Percentiles rank a stretch among this genome's conserved stretches.
Evolutionary conservation across 2,797 vertebrate species (phyloP).

Genomic region (Coranthus polyacanthus): DNA sequence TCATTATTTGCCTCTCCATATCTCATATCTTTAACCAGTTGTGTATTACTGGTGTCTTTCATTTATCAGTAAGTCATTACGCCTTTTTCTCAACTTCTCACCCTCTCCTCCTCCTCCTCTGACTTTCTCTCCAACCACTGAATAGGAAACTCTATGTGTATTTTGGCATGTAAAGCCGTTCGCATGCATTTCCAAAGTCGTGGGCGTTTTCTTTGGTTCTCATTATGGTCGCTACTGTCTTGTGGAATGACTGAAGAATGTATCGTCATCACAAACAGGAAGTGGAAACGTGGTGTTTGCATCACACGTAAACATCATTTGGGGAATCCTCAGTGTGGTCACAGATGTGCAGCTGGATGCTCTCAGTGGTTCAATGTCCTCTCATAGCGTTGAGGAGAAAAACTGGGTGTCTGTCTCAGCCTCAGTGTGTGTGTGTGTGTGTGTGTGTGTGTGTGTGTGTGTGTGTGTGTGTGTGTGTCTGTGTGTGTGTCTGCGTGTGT

Average conservation of each 20-base stretch:
- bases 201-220: conserved; percentile 1
- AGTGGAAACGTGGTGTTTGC: conserved; percentile 43
- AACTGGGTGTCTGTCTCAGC: conserved; percentile 9
- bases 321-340: conserved; percentile 57
- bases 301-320: conserved; percentile 29
- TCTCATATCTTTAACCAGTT: neutral
- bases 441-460: too few species aligned
- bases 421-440: too few species aligned
- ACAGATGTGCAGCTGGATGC: conserved; percentile 9
- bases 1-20: neutral
- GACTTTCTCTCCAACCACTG: conserved; percentile 26
- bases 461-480: too few species aligned
- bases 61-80: conserved; percentile 5
- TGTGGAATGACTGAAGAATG: conserved; percentile 12
- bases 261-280: conserved; percentile 53
- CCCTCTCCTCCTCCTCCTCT: neutral
- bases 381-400: conserved; percentile 14
- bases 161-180: neutral
- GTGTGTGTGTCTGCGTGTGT: too few species aligned
- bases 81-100: neutral
- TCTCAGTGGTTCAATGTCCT: conserved; percentile 2
- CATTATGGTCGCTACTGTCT: conserved; percentile 4
- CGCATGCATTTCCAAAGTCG: conserved; percentile 14
- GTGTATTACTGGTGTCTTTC: neutral
- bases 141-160: conserved; percentile 30